Evolutionary conservation across 2,888 invertebrate species (phyloP), one percentile per base, ranked within the genome.

Genomic region (Eulithis testata): DNA sequence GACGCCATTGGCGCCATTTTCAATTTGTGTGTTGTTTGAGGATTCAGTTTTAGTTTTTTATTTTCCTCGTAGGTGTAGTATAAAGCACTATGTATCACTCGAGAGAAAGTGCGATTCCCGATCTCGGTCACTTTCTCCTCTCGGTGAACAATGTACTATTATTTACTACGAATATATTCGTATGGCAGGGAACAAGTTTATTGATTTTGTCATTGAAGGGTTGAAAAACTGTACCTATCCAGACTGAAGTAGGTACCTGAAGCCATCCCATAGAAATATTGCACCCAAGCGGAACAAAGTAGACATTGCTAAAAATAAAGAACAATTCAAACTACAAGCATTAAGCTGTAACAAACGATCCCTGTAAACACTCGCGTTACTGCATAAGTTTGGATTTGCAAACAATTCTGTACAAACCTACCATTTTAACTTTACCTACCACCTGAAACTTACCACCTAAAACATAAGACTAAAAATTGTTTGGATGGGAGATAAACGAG

Each of bases 311-410:
- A 65, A 53, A 65, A 66, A 70, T 58, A 73, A 70, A 79, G 83
- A 83, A 85, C 84, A 83, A 82, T 84, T 80, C 79, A 84, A 86
- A 87, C 86, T 85, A 85, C 85, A 80, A 79, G 81, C 87, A 86
- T 87, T 88, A 87, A 88, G 84, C 81, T 80, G 81, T 83, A 86
- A 87, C 88, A 86, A 87, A 86, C 85, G 86, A 85, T 84, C 84
- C 80, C 82, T 86, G 86, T 87, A 86, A 88, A 88, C 88, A 88
- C 83, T 84, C 80, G 81, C 80, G 76, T 76, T 83, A 78, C 87
- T 86, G 86, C 86, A 87, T 88, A 88, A 89, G 86, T 88, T 87
- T 81, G 84, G 84, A 87, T 87, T 88, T 85, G 81, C 87, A 86
- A 88, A 88, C 88, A 88, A 85, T 84, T 83, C 81, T 75, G 78